Evolutionary conservation across 2,797 vertebrate genomes (phyloP).

Genomic region (Scleropages formosus): DNA sequence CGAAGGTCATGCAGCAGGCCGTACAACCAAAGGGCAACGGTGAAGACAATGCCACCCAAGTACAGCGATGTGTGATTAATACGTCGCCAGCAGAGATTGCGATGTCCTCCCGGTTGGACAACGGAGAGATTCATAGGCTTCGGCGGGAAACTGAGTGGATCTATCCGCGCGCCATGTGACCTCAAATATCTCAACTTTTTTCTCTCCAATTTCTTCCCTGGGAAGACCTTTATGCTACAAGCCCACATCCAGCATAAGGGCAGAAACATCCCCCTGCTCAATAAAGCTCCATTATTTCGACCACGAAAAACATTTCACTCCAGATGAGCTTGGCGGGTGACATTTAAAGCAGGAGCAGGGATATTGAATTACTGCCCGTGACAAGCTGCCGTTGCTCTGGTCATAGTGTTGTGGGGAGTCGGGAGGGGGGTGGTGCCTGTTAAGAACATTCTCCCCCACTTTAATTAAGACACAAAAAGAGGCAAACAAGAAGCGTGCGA

Average conservation of each 20-base stretch:
- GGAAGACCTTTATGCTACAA: slow-evolving; percentile 61
- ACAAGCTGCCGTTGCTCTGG: slow-evolving; percentile 60
- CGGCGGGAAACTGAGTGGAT: slow-evolving; percentile 32
- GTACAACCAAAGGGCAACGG: no score
- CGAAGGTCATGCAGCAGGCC: no score
- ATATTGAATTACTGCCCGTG: slow-evolving; percentile 75
- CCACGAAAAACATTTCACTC: slow-evolving; percentile 59
- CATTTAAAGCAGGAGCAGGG: slow-evolving; percentile 73
- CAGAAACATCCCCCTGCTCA: slow-evolving; percentile 47
- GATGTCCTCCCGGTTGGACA: no score
- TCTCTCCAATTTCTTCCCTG: slow-evolving; percentile 31
- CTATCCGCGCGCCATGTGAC: slow-evolving; percentile 43
- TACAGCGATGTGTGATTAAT: no score
- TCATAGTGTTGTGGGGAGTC: slow-evolving; percentile 47
- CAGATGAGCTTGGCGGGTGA: slow-evolving; percentile 71
- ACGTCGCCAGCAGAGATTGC: no score
- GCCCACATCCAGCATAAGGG: slow-evolving; percentile 42
- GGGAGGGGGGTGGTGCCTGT: slow-evolving; percentile 19
- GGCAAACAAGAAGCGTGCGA: no score
- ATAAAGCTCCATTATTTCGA: slow-evolving; percentile 51
- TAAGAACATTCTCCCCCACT: slow-evolving; percentile 48
- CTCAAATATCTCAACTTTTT: slow-evolving; percentile 45
- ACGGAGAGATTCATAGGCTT: neutral
- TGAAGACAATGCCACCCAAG: no score
- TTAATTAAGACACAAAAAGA: slow-evolving; percentile 53